Evolutionary conservation across 2,888 invertebrate species (phyloP).

Genomic region (Pseudeuparius sepicola): DNA sequence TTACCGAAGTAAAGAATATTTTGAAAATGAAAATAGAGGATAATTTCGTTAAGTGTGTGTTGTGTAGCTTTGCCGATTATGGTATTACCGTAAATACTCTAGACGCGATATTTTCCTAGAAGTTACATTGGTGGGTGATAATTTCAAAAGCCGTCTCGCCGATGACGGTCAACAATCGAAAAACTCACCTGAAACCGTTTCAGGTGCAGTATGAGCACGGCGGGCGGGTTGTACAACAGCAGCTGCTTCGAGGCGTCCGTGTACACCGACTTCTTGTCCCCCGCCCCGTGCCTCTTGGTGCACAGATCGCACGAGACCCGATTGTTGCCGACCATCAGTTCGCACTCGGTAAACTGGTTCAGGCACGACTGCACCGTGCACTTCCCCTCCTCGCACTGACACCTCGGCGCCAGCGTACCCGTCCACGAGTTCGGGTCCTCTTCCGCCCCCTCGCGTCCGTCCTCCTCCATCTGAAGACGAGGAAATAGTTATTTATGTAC

Average conservation of each 20-base stretch:
- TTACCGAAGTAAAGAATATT: too few relatives aligned
- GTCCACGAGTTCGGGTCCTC: slow-evolving; percentile 30
- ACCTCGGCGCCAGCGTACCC: slow-evolving; percentile 48
- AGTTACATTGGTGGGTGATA: too few relatives aligned
- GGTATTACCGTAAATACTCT: too few relatives aligned
- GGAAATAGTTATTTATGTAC: too few relatives aligned
- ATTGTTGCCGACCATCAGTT: slow-evolving; percentile 84
- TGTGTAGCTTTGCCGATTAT: too few relatives aligned
- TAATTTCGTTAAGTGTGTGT: too few relatives aligned
- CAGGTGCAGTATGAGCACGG: slow-evolving; percentile 87
- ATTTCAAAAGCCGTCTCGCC: too few relatives aligned
- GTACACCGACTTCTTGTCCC: slow-evolving; percentile 62
- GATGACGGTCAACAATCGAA: too few relatives aligned
- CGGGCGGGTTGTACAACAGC: slow-evolving; percentile 83
- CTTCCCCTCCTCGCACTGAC: slow-evolving; percentile 65
- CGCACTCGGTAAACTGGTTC: slow-evolving; percentile 84
- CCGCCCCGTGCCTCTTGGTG: slow-evolving; percentile 60
- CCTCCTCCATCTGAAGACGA: slow-evolving; percentile 37
- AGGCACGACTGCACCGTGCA: slow-evolving; percentile 83
- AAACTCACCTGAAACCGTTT: slow-evolving; percentile 86
- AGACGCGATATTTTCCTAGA: too few relatives aligned
- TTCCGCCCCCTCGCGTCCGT: slow-evolving; percentile 26
- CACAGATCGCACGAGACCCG: slow-evolving; percentile 87
- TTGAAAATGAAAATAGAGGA: too few relatives aligned
- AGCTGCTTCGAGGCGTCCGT: slow-evolving; percentile 77